Conservation (phyloP, 2,113 vertebrate species). For the Toxotes chatareus region DNA sequence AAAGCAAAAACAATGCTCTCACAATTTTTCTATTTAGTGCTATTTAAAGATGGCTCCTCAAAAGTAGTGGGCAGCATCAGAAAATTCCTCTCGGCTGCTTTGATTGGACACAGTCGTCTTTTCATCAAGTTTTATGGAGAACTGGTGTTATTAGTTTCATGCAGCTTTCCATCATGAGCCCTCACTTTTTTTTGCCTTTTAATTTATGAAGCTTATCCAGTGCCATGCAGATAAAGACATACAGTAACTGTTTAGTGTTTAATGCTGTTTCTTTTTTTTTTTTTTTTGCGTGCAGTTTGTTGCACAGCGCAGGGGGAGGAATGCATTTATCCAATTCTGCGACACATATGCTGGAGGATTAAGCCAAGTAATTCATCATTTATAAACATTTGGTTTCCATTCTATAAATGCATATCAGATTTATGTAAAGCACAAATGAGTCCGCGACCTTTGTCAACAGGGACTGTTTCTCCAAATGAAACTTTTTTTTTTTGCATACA, state of each 20-base stretch:
- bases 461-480: slow-evolving; percentile 8
- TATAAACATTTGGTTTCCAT: slow-evolving; percentile 63
- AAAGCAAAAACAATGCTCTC: neutral
- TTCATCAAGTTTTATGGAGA: slow-evolving; percentile 4
- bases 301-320: neutral
- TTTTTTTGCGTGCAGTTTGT: slow-evolving; percentile 23
- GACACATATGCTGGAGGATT: slow-evolving; percentile 31
- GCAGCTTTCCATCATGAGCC: slow-evolving; percentile 9
- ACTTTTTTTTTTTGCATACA: neutral
- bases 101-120: slow-evolving; percentile 6
- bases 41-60: neutral
- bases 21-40: neutral
- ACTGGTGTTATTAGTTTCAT: slow-evolving; percentile 27
- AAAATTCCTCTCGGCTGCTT: neutral
- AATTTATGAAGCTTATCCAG: slow-evolving; percentile 15
- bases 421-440: slow-evolving; percentile 18
- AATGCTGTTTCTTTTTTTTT: neutral
- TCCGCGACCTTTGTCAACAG: slow-evolving; percentile 22
- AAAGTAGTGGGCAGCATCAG: neutral
- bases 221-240: slow-evolving; percentile 13
- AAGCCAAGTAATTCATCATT: slow-evolving; percentile 47
- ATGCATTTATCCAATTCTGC: slow-evolving; percentile 12
- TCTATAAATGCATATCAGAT: slow-evolving; percentile 52
- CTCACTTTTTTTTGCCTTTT: neutral
- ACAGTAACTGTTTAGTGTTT: slow-evolving; percentile 3